A percentile compares a stretch with the other conserved stretches of the same genome.
Evolutionary conservation across 2,888 invertebrate genomes (phyloP).

Genomic region (Erynnis tages): DNA sequence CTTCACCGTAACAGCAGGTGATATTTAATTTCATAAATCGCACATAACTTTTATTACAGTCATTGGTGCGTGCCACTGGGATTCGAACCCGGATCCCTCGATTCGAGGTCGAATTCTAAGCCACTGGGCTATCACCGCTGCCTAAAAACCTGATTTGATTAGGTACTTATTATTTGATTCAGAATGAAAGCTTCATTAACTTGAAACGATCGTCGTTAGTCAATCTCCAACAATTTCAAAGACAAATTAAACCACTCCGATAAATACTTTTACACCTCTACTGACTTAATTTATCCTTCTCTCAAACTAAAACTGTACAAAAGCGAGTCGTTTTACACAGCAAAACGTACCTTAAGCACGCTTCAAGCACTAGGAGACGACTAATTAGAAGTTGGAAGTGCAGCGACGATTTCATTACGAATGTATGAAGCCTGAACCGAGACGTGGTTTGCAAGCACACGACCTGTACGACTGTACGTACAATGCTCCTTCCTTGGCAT

Average conservation of each 20-base stretch:
- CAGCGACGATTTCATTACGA: slow-evolving; percentile 68
- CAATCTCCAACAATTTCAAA: no score
- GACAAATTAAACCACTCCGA: neutral
- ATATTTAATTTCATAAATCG: no score
- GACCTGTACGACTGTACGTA: slow-evolving; percentile 66
- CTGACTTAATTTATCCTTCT: neutral
- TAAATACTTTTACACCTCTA: neutral
- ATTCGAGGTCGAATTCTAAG: neutral
- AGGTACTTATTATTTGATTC: no score
- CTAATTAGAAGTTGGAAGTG: slow-evolving; percentile 60
- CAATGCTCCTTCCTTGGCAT: slow-evolving; percentile 63
- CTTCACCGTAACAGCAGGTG: no score
- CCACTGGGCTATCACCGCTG: no score
- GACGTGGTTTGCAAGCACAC: slow-evolving; percentile 69
- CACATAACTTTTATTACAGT: no score
- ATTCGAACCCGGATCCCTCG: no score
- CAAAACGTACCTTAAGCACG: slow-evolving; percentile 20
- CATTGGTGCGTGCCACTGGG: no score
- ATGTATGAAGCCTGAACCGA: slow-evolving; percentile 61
- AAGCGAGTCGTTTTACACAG: slow-evolving; percentile 9
- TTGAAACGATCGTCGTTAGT: no score
- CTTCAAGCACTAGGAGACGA: slow-evolving; percentile 36
- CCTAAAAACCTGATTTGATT: no score
- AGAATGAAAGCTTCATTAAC: no score
- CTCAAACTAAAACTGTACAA: slow-evolving; percentile 10